Conservation (phyloP, 1,140 invertebrate species). For the Dryas iulia region DNA sequence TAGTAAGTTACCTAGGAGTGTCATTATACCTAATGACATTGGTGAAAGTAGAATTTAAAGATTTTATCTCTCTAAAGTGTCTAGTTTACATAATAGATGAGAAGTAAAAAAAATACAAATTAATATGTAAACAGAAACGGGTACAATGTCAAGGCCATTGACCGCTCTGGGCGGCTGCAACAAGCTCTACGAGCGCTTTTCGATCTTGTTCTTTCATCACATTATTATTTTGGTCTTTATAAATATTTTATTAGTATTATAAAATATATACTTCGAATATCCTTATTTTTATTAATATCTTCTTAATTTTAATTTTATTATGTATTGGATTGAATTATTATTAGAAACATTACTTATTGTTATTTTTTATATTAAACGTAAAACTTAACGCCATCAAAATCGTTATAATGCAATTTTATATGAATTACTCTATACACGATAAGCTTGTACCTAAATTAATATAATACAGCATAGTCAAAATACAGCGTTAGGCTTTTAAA, state of each 20-base stretch:
- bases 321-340: background rate
- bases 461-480: too few relatives aligned
- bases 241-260: background rate
- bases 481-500: too few relatives aligned
- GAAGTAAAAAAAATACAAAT: conserved; percentile 33
- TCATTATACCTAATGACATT: background rate
- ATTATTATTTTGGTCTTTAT: background rate
- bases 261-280: too few relatives aligned
- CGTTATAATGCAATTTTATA: too few relatives aligned
- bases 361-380: too few relatives aligned
- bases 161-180: conserved; percentile 41
- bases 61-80: background rate
- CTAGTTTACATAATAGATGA: conserved; percentile 19
- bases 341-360: too few relatives aligned
- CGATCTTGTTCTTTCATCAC: background rate
- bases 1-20: background rate
- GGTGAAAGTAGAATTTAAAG: background rate
- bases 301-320: too few relatives aligned
- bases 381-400: too few relatives aligned
- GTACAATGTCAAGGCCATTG: conserved; percentile 69
- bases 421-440: too few relatives aligned
- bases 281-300: too few relatives aligned
- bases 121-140: conserved; percentile 55
- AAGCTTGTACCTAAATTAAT: too few relatives aligned
- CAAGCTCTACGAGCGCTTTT: conserved; percentile 15